phyloP scores from a whole-genome alignment of 2,888 invertebrate species.

The Scrobipalpa atriplicella region DNA sequence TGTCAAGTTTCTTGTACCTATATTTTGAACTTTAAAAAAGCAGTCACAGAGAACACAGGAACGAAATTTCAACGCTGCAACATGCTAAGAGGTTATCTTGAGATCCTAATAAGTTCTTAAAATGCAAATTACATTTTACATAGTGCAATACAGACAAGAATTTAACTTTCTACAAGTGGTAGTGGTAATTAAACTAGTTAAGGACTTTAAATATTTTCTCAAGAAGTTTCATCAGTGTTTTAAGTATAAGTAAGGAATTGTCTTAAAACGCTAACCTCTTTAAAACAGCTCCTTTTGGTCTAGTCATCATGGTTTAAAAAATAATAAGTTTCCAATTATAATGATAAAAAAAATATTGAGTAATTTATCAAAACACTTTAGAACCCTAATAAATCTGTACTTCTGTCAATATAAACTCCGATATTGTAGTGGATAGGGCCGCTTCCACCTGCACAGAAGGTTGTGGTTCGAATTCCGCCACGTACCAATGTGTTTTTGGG shows the following conservation, averaged over 20 bases:
- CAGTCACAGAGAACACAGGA: not conserved
- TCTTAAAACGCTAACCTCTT: not conserved
- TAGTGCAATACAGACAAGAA: slow-evolving; percentile 3
- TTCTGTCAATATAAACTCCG: too few relatives aligned
- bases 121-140: slow-evolving; percentile 4
- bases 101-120: slow-evolving; percentile 1
- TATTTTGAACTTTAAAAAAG: not conserved
- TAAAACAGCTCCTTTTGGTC: too few relatives aligned
- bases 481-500: too few relatives aligned
- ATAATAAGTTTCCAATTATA: too few relatives aligned
- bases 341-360: too few relatives aligned
- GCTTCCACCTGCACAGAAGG: too few relatives aligned
- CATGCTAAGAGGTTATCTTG: not conserved
- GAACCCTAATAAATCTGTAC: too few relatives aligned
- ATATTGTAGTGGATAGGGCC: too few relatives aligned
- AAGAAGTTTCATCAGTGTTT: not conserved
- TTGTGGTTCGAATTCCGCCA: too few relatives aligned
- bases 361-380: too few relatives aligned
- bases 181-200: slow-evolving; percentile 9
- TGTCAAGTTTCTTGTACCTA: too few relatives aligned
- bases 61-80: not conserved
- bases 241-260: not conserved
- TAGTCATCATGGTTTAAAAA: too few relatives aligned
- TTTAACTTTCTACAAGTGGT: slow-evolving; percentile 9
- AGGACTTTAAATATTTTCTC: not conserved